Evolutionary conservation across 2,113 vertebrate genomes (phyloP).

Genomic region (Gallinago media): DNA sequence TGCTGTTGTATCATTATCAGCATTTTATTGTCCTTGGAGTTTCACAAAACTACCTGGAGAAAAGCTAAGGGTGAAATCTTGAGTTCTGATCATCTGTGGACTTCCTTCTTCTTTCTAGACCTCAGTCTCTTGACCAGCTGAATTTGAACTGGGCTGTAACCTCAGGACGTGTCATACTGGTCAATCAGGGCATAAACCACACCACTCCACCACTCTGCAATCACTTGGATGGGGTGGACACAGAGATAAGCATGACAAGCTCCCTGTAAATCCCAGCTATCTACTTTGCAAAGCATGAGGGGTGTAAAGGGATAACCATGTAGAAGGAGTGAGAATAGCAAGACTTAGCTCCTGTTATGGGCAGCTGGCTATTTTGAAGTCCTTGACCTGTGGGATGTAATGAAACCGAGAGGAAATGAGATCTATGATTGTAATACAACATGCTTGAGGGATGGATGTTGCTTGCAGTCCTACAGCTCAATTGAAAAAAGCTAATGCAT

Average conservation of each 20-base stretch:
- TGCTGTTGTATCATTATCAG: not conserved
- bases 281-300: not conserved
- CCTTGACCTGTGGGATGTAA: not conserved
- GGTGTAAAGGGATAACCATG: not conserved
- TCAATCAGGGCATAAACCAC: not conserved
- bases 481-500: not conserved
- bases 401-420: not conserved
- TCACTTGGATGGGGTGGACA: fast-evolving
- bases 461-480: not conserved
- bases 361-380: not conserved
- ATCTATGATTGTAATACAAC: not conserved
- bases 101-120: not conserved
- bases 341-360: not conserved
- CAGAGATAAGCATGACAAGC: not conserved
- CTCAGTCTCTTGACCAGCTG: not conserved
- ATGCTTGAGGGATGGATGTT: not conserved
- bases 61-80: not conserved
- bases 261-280: not conserved
- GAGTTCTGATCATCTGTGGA: not conserved
- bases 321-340: not conserved
- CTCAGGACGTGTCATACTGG: not conserved
- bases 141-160: not conserved
- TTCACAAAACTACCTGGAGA: not conserved
- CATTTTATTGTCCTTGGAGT: not conserved
- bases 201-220: not conserved